Percentiles rank a stretch among this genome's conserved stretches.
These are phyloP conservation scores for Gambusia affinis DNA, from an alignment of 2,113 vertebrate genomes.

Conservation along the genomic window DNA sequence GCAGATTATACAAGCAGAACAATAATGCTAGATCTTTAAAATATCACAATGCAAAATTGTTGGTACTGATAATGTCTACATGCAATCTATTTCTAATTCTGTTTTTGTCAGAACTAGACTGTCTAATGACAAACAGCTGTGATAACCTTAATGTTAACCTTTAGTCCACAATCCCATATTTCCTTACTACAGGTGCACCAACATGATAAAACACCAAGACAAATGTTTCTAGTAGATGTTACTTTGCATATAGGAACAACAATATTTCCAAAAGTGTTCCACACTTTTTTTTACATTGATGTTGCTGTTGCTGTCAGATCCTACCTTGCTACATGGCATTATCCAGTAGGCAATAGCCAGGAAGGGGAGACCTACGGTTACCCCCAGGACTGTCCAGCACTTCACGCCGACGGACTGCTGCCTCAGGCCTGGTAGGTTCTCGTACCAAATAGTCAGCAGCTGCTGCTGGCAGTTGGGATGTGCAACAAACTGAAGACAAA, in stretches of 20 bases:
- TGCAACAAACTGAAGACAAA: slow-evolving; percentile 88
- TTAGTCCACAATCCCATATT: not conserved
- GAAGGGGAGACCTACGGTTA: slow-evolving; percentile 93
- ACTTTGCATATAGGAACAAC: not conserved
- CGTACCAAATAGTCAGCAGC: slow-evolving; percentile 96
- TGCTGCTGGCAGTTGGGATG: slow-evolving; percentile 99
- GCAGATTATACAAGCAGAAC: too few relatives aligned
- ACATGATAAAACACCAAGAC: too few relatives aligned
- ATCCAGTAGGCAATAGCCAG: slow-evolving; percentile 97
- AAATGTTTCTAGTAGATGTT: not conserved
- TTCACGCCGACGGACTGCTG: slow-evolving; percentile 97
- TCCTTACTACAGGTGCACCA: too few relatives aligned
- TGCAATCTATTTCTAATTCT: not conserved
- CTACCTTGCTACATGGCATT: slow-evolving; percentile 96
- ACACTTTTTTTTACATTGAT: too few relatives aligned
- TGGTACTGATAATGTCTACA: not conserved
- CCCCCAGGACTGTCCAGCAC: slow-evolving; percentile 93
- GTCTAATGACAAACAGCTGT: not conserved
- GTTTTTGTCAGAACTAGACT: not conserved
- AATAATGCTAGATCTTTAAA: not conserved
- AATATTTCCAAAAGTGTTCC: not conserved
- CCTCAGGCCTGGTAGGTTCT: slow-evolving; percentile 93
- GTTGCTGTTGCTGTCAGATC: not conserved
- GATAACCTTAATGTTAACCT: not conserved
- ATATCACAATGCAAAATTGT: not conserved